A percentile compares a stretch with the other conserved stretches of the same genome.
phyloP scores from a whole-genome alignment of 2,797 vertebrate species.

The Calcarius lapponicus region DNA sequence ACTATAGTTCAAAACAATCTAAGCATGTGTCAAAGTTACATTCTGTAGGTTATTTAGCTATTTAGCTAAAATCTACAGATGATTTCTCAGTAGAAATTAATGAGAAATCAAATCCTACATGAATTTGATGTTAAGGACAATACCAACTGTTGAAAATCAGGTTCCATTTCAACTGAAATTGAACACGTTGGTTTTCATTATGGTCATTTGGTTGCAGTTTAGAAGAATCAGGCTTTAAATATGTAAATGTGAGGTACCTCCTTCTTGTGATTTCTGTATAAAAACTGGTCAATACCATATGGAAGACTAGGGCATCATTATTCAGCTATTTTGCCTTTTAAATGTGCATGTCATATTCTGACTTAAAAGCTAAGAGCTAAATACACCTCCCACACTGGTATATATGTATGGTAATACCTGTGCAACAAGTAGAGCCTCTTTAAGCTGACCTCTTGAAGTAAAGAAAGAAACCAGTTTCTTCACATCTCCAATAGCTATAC shows the following conservation, averaged over 20 bases:
- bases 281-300: neutral
- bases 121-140: neutral
- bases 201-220: neutral
- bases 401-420: slow-evolving; percentile 80
- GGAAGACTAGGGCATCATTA: neutral
- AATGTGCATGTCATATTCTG: neutral
- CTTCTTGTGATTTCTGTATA: neutral
- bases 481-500: slow-evolving; percentile 90
- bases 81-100: neutral
- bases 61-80: neutral
- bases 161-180: neutral
- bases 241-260: neutral
- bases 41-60: neutral
- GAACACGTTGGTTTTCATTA: neutral
- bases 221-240: neutral
- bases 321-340: neutral
- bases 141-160: neutral
- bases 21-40: neutral
- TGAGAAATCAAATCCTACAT: neutral
- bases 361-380: neutral
- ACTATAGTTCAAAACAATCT: neutral
- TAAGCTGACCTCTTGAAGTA: slow-evolving; percentile 90
- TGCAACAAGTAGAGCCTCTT: slow-evolving; percentile 89
- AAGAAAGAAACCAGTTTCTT: slow-evolving; percentile 91
- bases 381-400: neutral